Conservation (phyloP, 2,113 vertebrate species). For the Leucoraja erinaceus region DNA sequence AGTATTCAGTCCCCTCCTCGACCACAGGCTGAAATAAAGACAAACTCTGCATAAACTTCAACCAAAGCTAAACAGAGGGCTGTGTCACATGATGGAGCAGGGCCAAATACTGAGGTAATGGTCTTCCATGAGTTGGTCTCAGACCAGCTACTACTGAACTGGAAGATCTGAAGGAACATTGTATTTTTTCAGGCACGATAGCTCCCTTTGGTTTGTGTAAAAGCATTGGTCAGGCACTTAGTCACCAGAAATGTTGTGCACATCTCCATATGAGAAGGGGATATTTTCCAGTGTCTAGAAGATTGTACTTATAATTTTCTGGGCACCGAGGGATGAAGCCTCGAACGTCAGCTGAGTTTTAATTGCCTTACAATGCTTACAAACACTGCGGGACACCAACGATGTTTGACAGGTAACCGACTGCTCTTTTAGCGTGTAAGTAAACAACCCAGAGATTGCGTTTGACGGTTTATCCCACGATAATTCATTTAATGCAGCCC, state of each 20-base stretch:
- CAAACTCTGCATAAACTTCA: background rate
- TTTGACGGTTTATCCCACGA: constrained; percentile 20
- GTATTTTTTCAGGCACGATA: background rate
- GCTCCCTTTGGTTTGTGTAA: background rate
- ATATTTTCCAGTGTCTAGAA: background rate
- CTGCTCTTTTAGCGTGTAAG: constrained; percentile 9
- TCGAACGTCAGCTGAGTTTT: background rate
- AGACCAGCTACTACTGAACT: background rate
- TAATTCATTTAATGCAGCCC: constrained; percentile 29
- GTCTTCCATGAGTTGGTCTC: background rate
- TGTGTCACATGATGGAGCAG: background rate
- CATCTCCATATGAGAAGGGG: background rate
- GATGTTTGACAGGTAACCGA: constrained; percentile 15
- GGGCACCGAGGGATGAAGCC: too few relatives aligned
- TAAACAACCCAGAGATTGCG: constrained; percentile 19
- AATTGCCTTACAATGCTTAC: background rate
- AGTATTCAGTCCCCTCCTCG: too few relatives aligned
- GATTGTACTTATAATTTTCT: background rate
- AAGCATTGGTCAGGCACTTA: background rate
- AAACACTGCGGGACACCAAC: background rate
- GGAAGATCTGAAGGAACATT: background rate
- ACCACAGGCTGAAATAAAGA: background rate
- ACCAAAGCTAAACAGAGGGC: background rate
- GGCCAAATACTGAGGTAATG: constrained; percentile 12
- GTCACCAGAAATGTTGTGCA: background rate